Base-by-base conservation (phyloP, 1,140 invertebrate species). In the Trachymyrmex septentrionalis region DNA sequence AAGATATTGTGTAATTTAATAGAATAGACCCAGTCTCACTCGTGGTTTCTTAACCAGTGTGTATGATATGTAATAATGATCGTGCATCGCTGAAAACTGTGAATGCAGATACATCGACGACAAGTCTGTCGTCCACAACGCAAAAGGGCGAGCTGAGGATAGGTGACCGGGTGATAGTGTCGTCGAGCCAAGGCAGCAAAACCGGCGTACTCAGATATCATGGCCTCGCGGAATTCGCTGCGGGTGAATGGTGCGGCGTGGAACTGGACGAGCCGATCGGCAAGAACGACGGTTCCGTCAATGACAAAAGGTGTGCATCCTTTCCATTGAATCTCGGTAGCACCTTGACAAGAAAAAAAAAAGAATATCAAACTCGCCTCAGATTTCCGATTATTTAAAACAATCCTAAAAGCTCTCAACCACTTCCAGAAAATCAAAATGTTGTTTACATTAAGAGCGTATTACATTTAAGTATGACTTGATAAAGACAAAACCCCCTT, bases 241-340 rank as follows among this genome's bases (percentile, higher is more conserved):
- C 97, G 27, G 99, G 99, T 21, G 97, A 98, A 90, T 99, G 99
- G 99, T 99, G 98, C 85, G 99, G 99, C 19, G 97, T 99, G 30
- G 98, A 99, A 95, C 96, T 99, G 86, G 98, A 99, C 93, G 98
- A 99, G 85, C 97, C 98, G 0, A 95, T 97, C 80, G 99, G 99
- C 55, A 99, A 99, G 95, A 99, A 99, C 95, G 99, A 99, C 95
- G 99, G 99, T 64, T 97, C 98, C 61, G 98, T 99, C 59, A 98
- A 97, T 89, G 99, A 97, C 63, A 97, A 97, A 93, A 97, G 97
- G 97, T 98, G 82, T 88, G 87, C 89, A 88, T 84, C 9, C 21
- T 14, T 30, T 14, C n/a, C 73, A 38, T 76, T 50, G 50, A 72
- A 34, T 19, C 16, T 61, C 55, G 3, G 9, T 21, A 34, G 7